Conservation (phyloP, 2,888 invertebrate genomes). For the Campopleginae sp. region DNA sequence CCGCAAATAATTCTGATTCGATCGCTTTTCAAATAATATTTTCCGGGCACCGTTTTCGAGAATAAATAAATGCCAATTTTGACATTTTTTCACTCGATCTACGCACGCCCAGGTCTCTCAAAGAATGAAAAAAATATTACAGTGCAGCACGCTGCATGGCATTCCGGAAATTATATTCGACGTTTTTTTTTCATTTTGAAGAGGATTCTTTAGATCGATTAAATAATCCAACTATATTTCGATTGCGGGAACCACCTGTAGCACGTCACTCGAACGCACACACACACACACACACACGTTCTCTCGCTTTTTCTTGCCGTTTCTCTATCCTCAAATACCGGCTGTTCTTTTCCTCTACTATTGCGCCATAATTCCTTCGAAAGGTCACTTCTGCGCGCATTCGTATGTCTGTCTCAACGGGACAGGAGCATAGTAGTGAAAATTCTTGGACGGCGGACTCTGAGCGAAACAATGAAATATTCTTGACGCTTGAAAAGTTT, state of each 20-base stretch:
- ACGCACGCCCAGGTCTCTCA: no score
- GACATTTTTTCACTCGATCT: no score
- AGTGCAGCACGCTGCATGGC: background rate
- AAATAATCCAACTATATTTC: constrained; percentile 58
- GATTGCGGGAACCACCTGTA: constrained; percentile 63
- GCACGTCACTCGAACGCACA: constrained; percentile 47
- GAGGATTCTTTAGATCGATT: constrained; percentile 45
- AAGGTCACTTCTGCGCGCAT: constrained; percentile 25
- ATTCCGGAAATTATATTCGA: constrained; percentile 1
- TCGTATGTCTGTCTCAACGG: constrained; percentile 6
- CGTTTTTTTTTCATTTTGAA: background rate
- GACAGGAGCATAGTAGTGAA: constrained; percentile 34
- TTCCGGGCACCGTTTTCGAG: no score
- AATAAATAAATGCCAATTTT: no score
- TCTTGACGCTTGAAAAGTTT: background rate
- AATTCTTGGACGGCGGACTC: background rate
- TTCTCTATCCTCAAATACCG: constrained; percentile 10
- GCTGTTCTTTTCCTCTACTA: constrained; percentile 32
- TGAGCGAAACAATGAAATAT: constrained; percentile 4
- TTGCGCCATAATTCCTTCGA: constrained; percentile 32
- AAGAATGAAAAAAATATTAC: background rate
- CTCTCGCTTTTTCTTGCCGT: background rate
- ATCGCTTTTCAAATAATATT: no score
- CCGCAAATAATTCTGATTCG: no score
- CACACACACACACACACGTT: background rate